Percentiles rank a stretch among this genome's conserved stretches.
Conservation (phyloP, 2,888 invertebrate species). For the Ormia ochracea region DNA sequence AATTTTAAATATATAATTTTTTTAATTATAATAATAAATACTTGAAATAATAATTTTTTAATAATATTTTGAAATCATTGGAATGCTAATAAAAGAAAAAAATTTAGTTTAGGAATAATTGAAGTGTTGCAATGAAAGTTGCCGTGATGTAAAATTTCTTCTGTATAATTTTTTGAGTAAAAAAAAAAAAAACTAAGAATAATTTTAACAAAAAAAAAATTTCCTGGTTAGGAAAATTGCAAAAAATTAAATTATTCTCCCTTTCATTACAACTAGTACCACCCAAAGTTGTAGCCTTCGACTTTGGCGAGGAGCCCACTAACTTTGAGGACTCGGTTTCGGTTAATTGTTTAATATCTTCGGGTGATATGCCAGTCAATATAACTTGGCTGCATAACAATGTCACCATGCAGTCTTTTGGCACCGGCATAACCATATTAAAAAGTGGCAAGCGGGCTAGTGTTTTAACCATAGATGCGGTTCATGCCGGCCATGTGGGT, state of each 20-base stretch:
- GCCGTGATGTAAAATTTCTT: too few species aligned
- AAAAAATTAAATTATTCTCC: neutral
- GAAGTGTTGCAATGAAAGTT: too few species aligned
- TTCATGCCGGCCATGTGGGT: conserved; percentile 83
- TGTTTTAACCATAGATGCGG: conserved; percentile 82
- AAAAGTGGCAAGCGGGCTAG: conserved; percentile 81
- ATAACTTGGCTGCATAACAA: conserved; percentile 83
- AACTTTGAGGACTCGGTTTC: conserved; percentile 84
- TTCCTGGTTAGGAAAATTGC: too few species aligned
- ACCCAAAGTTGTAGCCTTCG: conserved; percentile 86
- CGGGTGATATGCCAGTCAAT: conserved; percentile 83
- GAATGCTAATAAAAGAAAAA: too few species aligned
- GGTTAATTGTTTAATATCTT: conserved; percentile 83
- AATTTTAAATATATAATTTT: too few species aligned
- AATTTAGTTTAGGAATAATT: too few species aligned
- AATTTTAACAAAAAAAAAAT: too few species aligned
- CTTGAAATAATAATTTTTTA: too few species aligned
- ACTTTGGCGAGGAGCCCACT: conserved; percentile 84
- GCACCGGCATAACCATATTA: conserved; percentile 78
- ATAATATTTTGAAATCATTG: too few species aligned
- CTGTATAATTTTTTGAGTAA: too few species aligned
- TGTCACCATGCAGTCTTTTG: conserved; percentile 70
- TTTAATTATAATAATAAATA: too few species aligned
- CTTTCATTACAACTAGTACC: conserved; percentile 79
- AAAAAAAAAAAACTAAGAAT: too few species aligned